These are phyloP conservation scores for Gyrodactylus bullatarudis DNA, from an alignment of 1,140 invertebrate species.

Conservation along the genomic window DNA sequence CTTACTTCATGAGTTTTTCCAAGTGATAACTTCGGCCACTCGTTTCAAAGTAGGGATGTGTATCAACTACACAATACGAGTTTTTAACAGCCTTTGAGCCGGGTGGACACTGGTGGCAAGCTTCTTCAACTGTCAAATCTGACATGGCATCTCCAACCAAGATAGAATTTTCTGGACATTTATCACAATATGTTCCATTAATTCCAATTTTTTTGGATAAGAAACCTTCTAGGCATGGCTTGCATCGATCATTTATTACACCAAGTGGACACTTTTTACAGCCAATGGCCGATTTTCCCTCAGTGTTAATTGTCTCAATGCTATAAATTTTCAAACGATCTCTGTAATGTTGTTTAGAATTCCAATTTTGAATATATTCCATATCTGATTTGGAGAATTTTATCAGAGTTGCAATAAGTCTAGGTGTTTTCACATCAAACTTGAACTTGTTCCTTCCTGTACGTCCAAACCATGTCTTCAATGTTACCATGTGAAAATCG, in stretches of 20 bases:
- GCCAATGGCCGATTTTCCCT: not conserved
- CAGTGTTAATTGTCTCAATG: not conserved
- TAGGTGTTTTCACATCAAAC: not conserved
- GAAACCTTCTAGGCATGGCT: not conserved
- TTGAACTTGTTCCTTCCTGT: not conserved
- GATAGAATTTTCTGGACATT: not conserved
- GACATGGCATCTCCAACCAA: not conserved
- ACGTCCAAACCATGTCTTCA: not conserved
- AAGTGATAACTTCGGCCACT: not conserved
- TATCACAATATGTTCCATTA: not conserved
- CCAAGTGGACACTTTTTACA: not conserved
- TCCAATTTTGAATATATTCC: not conserved
- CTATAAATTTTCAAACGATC: not conserved
- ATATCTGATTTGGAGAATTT: not conserved
- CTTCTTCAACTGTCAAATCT: not conserved
- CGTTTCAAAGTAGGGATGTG: not conserved
- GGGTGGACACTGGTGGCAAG: not conserved
- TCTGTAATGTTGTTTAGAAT: not conserved
- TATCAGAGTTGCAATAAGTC: not conserved
- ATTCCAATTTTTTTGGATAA: not conserved
- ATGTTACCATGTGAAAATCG: not conserved
- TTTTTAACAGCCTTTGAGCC: not conserved
- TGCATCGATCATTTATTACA: not conserved
- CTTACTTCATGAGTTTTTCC: not conserved
- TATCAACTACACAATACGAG: not conserved